Percentiles rank a stretch among this genome's conserved stretches.
Conservation (phyloP, 1,140 invertebrate genomes). For the Neodiprion lecontei region DNA sequence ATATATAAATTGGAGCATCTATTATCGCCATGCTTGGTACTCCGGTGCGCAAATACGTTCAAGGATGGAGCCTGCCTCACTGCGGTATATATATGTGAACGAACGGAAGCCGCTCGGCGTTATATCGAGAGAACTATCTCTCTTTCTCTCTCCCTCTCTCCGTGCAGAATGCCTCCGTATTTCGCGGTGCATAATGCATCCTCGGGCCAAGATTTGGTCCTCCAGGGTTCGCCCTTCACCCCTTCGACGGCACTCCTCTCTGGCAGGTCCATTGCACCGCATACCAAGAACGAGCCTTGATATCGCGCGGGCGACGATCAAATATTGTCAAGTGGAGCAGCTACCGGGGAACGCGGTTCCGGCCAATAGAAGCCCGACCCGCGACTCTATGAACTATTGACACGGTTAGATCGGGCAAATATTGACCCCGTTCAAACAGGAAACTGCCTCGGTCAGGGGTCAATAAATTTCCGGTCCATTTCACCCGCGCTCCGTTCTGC, state of each 20-base stretch:
- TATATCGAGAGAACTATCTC: neutral
- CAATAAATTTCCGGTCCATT: neutral
- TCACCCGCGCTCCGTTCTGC: neutral
- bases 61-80: neutral
- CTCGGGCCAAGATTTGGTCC: neutral
- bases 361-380: neutral
- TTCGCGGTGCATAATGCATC: neutral
- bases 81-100: neutral
- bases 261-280: slow-evolving; percentile 9
- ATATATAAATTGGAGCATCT: neutral
- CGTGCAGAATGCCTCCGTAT: neutral
- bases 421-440: neutral
- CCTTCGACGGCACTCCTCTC: slow-evolving; percentile 24
- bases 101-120: neutral
- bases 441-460: neutral
- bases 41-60: neutral
- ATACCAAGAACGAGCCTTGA: slow-evolving; percentile 1
- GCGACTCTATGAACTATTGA: slow-evolving; percentile 12
- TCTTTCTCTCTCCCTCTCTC: slow-evolving; percentile 14
- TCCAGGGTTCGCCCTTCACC: neutral
- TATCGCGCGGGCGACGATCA: neutral
- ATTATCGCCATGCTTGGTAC: neutral
- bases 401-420: slow-evolving; percentile 3
- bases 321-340: neutral
- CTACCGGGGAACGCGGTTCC: slow-evolving; percentile 25